Evolutionary conservation across 2,888 invertebrate genomes (phyloP), one percentile per base, ranked within the genome.

Genomic region (Galeopsomyia nigrocyanea): DNA sequence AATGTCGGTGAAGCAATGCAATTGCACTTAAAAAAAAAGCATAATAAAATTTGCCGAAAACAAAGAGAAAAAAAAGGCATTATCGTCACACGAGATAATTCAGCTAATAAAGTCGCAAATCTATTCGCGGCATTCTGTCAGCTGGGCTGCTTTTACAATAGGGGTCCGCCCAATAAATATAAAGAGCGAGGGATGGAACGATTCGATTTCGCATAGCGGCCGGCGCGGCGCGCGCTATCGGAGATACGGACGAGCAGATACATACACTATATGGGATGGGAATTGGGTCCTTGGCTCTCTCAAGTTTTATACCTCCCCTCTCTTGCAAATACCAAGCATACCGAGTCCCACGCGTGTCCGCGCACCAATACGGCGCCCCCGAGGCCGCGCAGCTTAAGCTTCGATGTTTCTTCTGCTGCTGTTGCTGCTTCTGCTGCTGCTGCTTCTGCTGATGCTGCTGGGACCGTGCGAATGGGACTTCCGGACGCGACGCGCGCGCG

Each of bases 401-500:
- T 70, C 69, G 60, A 55, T 69, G 70, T 74, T 26, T 51, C 51
- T 21, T 13, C 19, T 19, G 13, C 50, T 16, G 14, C 16, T 22
- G 56, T 26, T 55, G 19, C 55, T 22, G 13, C 22, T n/a, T 0
- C 19, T 55, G 55, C 55, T 55, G 53, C 53, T 53, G 51, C 51
- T 53, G 53, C 19, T 66, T 9, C 67, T 53, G 16, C 1, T 26
- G 3, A 3, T 21, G 53, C 22, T 26, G 56, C 21, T 39, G 19
- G 53, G 72, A 75, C 72, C 75, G 75, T 75, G 75, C 75, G 75
- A 75, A 75, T 75, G 69, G 66, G 75, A 75, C 75, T 75, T 75
- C 75, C 75, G 75, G 75, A 72, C 66, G 50, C 31, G 75, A 72
- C 66, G 50, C 31, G 58, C 51, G 61, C n/a, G 17, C 17, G 21